Conservation (phyloP, 2,888 invertebrate species). For the Pomacea canaliculata region DNA sequence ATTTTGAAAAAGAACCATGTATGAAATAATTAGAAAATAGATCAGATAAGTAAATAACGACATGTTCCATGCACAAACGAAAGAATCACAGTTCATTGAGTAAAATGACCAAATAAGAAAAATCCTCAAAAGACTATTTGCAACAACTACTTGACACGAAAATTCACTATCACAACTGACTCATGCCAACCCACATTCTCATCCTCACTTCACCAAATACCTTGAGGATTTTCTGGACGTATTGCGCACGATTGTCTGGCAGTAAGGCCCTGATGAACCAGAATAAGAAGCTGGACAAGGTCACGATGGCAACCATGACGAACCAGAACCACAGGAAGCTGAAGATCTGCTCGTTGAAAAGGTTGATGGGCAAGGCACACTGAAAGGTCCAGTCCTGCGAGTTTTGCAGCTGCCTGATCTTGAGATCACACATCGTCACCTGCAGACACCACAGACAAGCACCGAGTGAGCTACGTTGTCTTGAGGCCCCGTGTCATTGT, state of each 20-base stretch:
- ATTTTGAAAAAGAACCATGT: too few species aligned
- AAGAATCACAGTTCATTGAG: too few species aligned
- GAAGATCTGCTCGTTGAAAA: constrained; percentile 65
- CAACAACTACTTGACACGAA: too few species aligned
- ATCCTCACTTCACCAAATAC: too few species aligned
- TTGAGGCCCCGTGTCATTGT: too few species aligned
- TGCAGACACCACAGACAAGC: constrained; percentile 9
- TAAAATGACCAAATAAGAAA: too few species aligned
- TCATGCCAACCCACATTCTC: too few species aligned
- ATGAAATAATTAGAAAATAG: too few species aligned
- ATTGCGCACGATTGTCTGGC: constrained; percentile 48
- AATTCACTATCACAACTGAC: too few species aligned
- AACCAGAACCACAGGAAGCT: constrained; percentile 62
- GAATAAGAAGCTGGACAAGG: constrained; percentile 47
- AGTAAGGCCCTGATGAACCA: constrained; percentile 50
- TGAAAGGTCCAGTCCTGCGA: constrained; percentile 29
- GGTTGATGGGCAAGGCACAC: constrained; percentile 60
- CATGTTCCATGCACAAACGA: too few species aligned
- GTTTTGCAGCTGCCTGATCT: constrained; percentile 36
- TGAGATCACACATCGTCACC: constrained; percentile 42
- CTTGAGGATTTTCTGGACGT: constrained; percentile 48
- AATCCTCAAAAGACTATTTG: too few species aligned
- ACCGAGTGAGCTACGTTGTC: background rate
- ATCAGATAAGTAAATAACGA: too few species aligned
- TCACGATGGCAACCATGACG: constrained; percentile 51